Evolutionary conservation across 2,797 vertebrate species (phyloP), one percentile per base, ranked within the genome.

Genomic region (Forpus xanthops): DNA sequence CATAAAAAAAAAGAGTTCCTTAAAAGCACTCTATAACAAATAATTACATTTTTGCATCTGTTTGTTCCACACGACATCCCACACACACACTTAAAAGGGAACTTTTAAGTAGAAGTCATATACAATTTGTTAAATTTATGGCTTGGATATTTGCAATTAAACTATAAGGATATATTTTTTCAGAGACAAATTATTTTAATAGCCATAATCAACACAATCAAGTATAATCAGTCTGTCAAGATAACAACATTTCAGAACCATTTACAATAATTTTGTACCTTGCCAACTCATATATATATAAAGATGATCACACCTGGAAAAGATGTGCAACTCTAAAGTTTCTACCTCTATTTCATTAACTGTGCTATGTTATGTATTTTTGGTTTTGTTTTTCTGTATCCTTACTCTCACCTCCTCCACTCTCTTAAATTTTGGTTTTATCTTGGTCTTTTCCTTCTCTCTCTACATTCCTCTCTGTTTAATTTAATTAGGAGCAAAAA

Each of bases 161-260:
- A 61, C 33, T 80, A 70, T 31, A 27, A 95, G 85, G 85, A 90
- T 92, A 33, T 49, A 74, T 90, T 95, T 96, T 95, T 87, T 89
- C 94, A 96, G 77, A 92, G 90, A 83, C 92, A 96, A 96, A 96
- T 96, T 95, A 95, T 94, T 96, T 97, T 97, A 97, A 97, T 96
- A 96, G 79, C 87, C 89, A 92, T 96, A 97, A 97, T 97, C 95
- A 96, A 93, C 96, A 95, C 92, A 96, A 97, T 97, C 96, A 97
- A 95, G 94, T 94, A 95, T 96, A 97, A 97, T 97, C 92, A 96
- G 67, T 85, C 92, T 95, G 95, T 95, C 96, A 97, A 93, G 87
- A 68, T 96, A 94, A 96, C 95, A 87, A 95, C 81, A 94, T 94
- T 96, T 95, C 90, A 94, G 80, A 93, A 65, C 86, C 8, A 95